phyloP scores from a whole-genome alignment of 2,797 vertebrate genomes.

The Channa striata region DNA sequence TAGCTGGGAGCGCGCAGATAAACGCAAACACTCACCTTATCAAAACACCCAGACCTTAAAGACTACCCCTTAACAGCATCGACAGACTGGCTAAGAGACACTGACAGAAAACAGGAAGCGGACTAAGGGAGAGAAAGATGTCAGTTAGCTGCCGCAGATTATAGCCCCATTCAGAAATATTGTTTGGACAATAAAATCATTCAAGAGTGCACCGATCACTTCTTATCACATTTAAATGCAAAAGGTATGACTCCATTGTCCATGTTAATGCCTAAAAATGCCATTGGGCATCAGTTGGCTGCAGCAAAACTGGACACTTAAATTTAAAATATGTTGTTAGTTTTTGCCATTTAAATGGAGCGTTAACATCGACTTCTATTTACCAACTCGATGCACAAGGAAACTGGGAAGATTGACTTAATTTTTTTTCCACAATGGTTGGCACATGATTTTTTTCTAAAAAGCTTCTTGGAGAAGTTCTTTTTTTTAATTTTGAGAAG shows the following conservation, averaged over 20 bases:
- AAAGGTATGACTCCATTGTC: slow-evolving; percentile 47
- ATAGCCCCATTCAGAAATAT: slow-evolving; percentile 36
- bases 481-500: no score
- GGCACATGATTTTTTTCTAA: no score
- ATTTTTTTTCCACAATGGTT: no score
- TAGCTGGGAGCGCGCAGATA: slow-evolving; percentile 93
- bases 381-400: no score
- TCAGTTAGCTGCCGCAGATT: slow-evolving; percentile 53
- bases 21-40: slow-evolving; percentile 94
- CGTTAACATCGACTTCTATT: no score
- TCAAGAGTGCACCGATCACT: slow-evolving; percentile 22
- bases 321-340: not conserved
- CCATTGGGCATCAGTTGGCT: not conserved
- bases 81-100: slow-evolving; percentile 71
- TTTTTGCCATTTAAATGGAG: not conserved
- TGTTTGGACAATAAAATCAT: slow-evolving; percentile 48
- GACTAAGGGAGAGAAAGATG: slow-evolving; percentile 15
- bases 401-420: no score
- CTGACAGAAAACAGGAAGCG: slow-evolving; percentile 45
- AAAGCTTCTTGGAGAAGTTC: no score
- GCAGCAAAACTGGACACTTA: slow-evolving; percentile 1
- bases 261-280: slow-evolving; percentile 50
- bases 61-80: slow-evolving; percentile 90
- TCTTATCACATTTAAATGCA: slow-evolving; percentile 31
- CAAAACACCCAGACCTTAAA: slow-evolving; percentile 91